These are phyloP conservation scores for Sebastes trivittatus DNA, from an alignment of 2,797 vertebrate genomes.

Conservation along the genomic window DNA sequence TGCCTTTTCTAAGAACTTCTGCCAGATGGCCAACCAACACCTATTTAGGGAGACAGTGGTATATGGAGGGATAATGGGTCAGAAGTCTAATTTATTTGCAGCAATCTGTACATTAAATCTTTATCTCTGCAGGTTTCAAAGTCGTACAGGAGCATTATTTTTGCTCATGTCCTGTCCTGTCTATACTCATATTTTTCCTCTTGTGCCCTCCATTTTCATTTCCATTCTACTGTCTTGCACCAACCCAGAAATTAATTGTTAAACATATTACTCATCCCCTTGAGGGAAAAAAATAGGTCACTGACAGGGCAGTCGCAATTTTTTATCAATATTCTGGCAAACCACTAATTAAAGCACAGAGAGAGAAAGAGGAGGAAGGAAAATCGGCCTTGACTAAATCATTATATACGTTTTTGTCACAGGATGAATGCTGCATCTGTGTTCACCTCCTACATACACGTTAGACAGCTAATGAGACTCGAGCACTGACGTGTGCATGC, in stretches of 20 bases:
- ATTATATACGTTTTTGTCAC: background rate
- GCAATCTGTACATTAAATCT: background rate
- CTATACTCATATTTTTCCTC: background rate
- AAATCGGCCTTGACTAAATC: background rate
- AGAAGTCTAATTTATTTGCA: background rate
- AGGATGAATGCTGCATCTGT: background rate
- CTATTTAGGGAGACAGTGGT: background rate
- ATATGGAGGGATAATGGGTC: background rate
- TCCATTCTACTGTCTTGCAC: background rate
- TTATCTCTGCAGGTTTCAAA: background rate
- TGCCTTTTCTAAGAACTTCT: no score
- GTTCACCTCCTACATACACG: background rate
- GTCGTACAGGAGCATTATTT: background rate
- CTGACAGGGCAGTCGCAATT: background rate
- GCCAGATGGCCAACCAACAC: background rate
- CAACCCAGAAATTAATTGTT: conserved; percentile 1
- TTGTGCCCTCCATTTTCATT: background rate
- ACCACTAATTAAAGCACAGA: background rate
- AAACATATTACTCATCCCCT: background rate
- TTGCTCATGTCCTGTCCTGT: background rate
- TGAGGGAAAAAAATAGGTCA: background rate
- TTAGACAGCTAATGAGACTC: background rate
- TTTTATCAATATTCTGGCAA: conserved; percentile 13
- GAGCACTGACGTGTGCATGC: background rate
- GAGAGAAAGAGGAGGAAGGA: background rate